Conservation (phyloP, 2,113 vertebrate genomes). For the Oreochromis aureus region DNA sequence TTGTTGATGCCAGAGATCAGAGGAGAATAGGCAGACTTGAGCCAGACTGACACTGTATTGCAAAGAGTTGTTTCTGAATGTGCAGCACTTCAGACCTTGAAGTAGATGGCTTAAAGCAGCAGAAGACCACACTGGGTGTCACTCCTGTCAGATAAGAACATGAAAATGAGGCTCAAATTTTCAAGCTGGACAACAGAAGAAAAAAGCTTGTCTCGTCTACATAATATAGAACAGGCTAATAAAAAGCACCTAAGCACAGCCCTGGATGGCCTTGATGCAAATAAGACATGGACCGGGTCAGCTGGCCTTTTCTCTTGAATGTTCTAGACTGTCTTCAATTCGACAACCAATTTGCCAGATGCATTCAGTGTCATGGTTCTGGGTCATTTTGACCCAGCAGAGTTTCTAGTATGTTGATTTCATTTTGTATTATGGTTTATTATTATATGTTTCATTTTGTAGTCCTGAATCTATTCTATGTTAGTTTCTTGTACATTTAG, state of each 20-base stretch:
- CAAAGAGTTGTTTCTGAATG: fast-evolving
- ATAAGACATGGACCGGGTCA: background rate
- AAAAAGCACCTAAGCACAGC: background rate
- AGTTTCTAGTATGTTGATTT: background rate
- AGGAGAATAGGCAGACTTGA: background rate
- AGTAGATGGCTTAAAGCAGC: background rate
- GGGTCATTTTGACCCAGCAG: background rate
- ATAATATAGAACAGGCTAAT: background rate
- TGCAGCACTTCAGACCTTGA: background rate
- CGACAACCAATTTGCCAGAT: background rate
- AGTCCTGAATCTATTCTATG: background rate
- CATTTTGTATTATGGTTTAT: background rate
- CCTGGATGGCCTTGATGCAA: too few species aligned
- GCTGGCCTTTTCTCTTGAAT: fast-evolving
- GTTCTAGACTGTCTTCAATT: background rate
- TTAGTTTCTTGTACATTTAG: background rate
- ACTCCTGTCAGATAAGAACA: background rate
- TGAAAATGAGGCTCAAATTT: background rate
- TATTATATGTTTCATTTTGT: background rate
- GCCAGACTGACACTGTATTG: background rate
- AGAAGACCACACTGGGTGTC: background rate
- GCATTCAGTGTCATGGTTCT: background rate
- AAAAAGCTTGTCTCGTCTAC: background rate
- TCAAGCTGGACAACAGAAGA: background rate
- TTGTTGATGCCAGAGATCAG: background rate